Base-by-base conservation (phyloP, 2,113 vertebrate species). In the Dermatemys mawii region DNA sequence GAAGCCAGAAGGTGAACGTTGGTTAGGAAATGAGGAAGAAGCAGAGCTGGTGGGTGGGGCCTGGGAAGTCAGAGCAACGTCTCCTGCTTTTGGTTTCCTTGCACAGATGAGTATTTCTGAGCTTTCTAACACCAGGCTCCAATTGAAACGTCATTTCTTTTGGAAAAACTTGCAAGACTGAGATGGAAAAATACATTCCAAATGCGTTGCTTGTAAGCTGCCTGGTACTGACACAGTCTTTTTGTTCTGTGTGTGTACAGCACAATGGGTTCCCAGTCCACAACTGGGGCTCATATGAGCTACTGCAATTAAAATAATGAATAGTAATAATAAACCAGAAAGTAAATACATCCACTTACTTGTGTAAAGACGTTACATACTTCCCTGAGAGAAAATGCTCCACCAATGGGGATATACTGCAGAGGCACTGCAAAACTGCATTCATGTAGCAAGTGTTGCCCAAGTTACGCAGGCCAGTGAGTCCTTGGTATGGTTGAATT, bases 371-470 rank as follows among this genome's bases (percentile, higher is more conserved):
- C 8, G 93, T 88, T 32, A 94, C 94, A 44, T 98, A 98, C 87
- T 97, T 97, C 26, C 95, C 98, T 0, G 98, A 97, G 32, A 99
- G 98, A 83, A 99, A 98, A 83, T 99, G 97, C 22, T 99, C 98
- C 88, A 98, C 97, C 0, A 99, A 96, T 0, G 98, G 98, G 0
- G 98, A 96, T 0, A 99, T 86, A 70, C 98, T 98, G 92, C 98
- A 98, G 54, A 99, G 98, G 90, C 99, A 98, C 96, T 99, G 99
- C 51, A 99, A 29, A 41, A 98, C 96, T 0, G 98, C 98, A 0
- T 99, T 99, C 96, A 99, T 96, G 96, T 99, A 99, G 97, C 99
- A 99, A 0, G 98, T 99, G 97, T 99, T 99, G 57, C 99, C 98
- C 22, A 98, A 94, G 90, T 99, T 99, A 10, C 96, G 93, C 80